Percentiles rank a stretch among this genome's conserved stretches.
Conservation (phyloP, 1,140 invertebrate species). For the Bradynema listronoti region DNA sequence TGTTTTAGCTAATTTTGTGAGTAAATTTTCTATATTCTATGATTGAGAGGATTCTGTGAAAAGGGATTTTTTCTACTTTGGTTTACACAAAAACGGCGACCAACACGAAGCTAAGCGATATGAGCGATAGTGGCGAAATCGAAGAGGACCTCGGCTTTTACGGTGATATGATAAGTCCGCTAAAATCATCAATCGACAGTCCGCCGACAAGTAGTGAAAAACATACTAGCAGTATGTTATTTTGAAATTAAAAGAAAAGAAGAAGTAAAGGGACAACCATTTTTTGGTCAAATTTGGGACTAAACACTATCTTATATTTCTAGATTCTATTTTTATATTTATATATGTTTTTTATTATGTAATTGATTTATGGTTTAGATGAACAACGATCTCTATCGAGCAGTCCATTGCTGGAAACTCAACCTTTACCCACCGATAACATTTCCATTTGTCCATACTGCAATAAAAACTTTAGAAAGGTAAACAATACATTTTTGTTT, state of each 20-base stretch:
- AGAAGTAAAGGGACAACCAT: conserved; percentile 3
- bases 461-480: conserved; percentile 44
- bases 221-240: background rate
- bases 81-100: background rate
- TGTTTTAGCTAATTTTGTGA: no score
- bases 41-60: no score
- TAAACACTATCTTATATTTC: no score
- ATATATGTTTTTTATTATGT: background rate
- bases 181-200: conserved; percentile 16
- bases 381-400: conserved; percentile 7
- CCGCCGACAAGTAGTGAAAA: conserved; percentile 11
- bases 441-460: conserved; percentile 44
- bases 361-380: no score
- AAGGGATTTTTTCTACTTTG: no score
- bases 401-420: conserved; percentile 32
- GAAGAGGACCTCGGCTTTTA: background rate
- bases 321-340: background rate
- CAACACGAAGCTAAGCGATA: background rate
- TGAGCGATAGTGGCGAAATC: conserved; percentile 11
- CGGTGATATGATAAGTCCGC: conserved; percentile 1
- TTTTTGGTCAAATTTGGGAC: no score
- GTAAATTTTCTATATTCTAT: no score
- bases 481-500: conserved; percentile 11
- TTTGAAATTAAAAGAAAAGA: background rate
- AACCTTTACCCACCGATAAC: conserved; percentile 21